Evolutionary conservation across 2,113 vertebrate genomes (phyloP), one percentile per base, ranked within the genome.

Genomic region (Argyrosomus japonicus): DNA sequence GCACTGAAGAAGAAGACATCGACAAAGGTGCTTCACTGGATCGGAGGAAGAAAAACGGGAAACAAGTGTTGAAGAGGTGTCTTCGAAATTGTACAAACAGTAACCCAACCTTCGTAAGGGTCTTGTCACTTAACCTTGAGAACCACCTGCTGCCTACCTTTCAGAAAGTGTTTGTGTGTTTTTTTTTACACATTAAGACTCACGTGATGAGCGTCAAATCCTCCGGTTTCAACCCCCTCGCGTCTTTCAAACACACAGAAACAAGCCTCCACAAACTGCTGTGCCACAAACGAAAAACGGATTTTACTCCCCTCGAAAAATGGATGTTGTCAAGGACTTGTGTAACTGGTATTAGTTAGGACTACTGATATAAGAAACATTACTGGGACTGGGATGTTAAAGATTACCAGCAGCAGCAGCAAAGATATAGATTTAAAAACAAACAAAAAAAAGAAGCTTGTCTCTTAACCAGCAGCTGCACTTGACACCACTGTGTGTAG

Each of bases 91-190:
- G 87, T 92, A 91, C 82, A 86, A 91, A 84, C 80, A 57, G 77
- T 91, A 84, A 84, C 88, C 86, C 86, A 80, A 83, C 85, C 79
- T 88, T 78, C 65, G 65, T 87, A 89, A 81, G 82, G 89, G 85
- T 91, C 80, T 57, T 75, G 68, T 83, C 82, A 92, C 84, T 69
- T 87, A 91, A 93, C 89, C 91, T 89, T 91, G 91, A 92, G 91
- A 92, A 92, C 92, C 92, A 93, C 87, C 92, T 90, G 92, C 92
- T 95, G 94, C 93, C 94, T 94, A 95, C 91, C 88, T 93, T 91
- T 91, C 85, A 85, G 87, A 89, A 40, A 79, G 78, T 83, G 85
- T 93, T 89, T 78, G 81, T 91, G 91, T 91, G 58, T 88, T 93
- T 40, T 40, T 92, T 58, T 91, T 82, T 89, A 88, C 87, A 88